A percentile compares a stretch with the other conserved stretches of the same genome.
Conservation (phyloP, 2,888 invertebrate species). For the Hirtodrosophila cameraria region DNA sequence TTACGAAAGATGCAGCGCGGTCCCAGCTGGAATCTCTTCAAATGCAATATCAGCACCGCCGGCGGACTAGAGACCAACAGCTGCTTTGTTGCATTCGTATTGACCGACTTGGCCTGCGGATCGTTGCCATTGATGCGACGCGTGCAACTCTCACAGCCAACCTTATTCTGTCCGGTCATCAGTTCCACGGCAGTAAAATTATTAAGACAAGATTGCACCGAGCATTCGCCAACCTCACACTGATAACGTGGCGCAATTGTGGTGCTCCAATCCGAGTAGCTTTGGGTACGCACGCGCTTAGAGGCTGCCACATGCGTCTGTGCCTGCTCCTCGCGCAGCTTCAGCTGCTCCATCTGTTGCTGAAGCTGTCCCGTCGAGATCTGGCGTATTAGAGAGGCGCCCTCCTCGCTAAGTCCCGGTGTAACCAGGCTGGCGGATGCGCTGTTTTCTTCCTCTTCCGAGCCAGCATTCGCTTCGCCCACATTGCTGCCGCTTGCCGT, state of each 20-base stretch:
- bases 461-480: not conserved
- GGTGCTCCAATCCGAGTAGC: constrained; percentile 84
- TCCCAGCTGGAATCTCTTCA: constrained; percentile 96
- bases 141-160: constrained; percentile 96
- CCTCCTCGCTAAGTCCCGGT: constrained; percentile 81
- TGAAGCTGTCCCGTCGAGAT: constrained; percentile 46
- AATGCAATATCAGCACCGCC: constrained; percentile 95
- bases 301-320: constrained; percentile 44
- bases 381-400: constrained; percentile 80
- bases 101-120: constrained; percentile 89
- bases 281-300: constrained; percentile 82
- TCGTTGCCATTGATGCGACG: constrained; percentile 88
- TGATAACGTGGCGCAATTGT: constrained; percentile 88
- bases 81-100: constrained; percentile 93
- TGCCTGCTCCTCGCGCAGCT: constrained; percentile 11
- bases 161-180: constrained; percentile 96
- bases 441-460: not conserved
- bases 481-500: not conserved
- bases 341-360: constrained; percentile 26
- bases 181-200: constrained; percentile 96
- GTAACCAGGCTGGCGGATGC: constrained; percentile 73
- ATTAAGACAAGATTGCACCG: constrained; percentile 94
- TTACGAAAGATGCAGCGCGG: constrained; percentile 91
- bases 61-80: constrained; percentile 95
- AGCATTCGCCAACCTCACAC: constrained; percentile 91